Conservation (phyloP, 1,140 invertebrate species). For the Rhyzopertha dominica region DNA sequence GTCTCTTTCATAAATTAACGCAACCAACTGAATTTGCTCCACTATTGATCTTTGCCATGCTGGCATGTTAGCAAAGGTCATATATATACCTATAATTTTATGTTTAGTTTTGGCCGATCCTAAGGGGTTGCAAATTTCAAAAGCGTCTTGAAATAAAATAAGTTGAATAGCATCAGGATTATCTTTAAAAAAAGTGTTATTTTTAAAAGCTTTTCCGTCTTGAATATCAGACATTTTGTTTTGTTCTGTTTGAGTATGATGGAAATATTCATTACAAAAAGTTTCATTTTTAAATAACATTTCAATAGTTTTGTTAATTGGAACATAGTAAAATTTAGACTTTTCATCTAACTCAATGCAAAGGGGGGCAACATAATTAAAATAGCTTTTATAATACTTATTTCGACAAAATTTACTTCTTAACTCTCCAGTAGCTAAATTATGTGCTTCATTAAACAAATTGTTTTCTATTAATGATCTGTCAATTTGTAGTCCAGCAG, state of each 20-base stretch:
- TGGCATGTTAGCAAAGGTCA: conserved; percentile 30
- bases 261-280: conserved; percentile 21
- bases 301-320: conserved; percentile 28
- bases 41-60: conserved; percentile 8
- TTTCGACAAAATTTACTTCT: conserved; percentile 11
- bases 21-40: conserved; percentile 35
- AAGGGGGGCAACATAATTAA: conserved; percentile 23
- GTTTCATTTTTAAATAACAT: conserved; percentile 27
- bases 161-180: conserved; percentile 31
- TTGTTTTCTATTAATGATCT: conserved; percentile 13
- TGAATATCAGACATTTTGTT: conserved; percentile 32
- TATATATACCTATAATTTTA: conserved; percentile 40
- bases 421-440: conserved; percentile 4
- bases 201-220: conserved; percentile 33
- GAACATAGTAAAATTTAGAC: conserved; percentile 33
- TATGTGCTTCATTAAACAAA: conserved; percentile 8
- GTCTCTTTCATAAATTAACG: conserved; percentile 35
- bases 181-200: conserved; percentile 34
- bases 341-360: conserved; percentile 14
- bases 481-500: neutral
- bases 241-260: conserved; percentile 4
- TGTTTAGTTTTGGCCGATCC: conserved; percentile 37
- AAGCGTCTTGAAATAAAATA: conserved; percentile 41
- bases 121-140: conserved; percentile 42
- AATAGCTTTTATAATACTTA: conserved; percentile 27